phyloP scores from a whole-genome alignment of 2,797 vertebrate genomes.

The Columba guinea region DNA sequence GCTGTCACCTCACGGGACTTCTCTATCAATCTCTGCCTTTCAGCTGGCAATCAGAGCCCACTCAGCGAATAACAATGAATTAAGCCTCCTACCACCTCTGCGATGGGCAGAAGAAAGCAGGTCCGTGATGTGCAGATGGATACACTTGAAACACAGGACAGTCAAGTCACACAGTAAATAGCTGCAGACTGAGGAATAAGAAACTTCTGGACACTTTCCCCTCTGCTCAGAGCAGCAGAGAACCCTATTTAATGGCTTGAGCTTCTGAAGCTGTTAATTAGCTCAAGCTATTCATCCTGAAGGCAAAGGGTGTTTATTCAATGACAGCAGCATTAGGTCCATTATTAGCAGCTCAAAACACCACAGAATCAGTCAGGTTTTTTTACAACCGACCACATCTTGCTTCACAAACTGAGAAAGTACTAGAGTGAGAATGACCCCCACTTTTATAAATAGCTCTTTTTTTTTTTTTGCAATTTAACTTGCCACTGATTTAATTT shows the following conservation, averaged over 20 bases:
- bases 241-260: not conserved
- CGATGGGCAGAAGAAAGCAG: not conserved
- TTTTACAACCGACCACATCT: not conserved
- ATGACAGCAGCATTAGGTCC: not conserved
- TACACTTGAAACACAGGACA: not conserved
- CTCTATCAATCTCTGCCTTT: conserved; percentile 64
- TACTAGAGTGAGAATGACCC: not conserved
- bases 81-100: conserved; percentile 5
- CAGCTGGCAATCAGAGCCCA: conserved; percentile 42
- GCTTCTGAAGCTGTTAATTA: not conserved
- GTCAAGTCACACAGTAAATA: not conserved
- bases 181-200: not conserved
- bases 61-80: conserved; percentile 11
- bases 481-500: not conserved
- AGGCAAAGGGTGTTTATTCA: not conserved
- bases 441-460: not conserved
- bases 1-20: conserved; percentile 44
- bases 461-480: not conserved
- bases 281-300: not conserved
- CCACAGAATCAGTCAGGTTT: not conserved
- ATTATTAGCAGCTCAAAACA: not conserved
- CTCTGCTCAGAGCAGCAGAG: not conserved
- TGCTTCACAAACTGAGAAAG: not conserved
- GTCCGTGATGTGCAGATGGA: not conserved
- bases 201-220: not conserved